Evolutionary conservation across 2,113 vertebrate genomes (phyloP).

Genomic region (Vulpes lagopus): DNA sequence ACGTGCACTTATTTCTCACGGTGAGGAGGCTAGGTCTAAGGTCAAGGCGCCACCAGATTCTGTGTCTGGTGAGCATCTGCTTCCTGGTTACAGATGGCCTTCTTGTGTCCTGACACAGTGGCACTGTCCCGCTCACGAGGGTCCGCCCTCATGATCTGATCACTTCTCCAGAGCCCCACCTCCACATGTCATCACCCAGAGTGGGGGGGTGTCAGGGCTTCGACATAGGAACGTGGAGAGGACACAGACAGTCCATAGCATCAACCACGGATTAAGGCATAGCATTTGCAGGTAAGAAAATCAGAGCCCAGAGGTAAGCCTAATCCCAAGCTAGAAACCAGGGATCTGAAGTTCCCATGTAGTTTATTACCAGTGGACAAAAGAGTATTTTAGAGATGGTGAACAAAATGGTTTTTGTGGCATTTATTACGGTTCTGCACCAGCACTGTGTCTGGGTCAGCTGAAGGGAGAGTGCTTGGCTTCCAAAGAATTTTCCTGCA

Average conservation of each 20-base stretch:
- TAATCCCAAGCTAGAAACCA: background rate
- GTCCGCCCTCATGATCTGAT: background rate
- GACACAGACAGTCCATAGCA: background rate
- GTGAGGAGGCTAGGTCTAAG: background rate
- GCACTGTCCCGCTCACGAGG: background rate
- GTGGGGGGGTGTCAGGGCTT: no score
- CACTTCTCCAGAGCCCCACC: no score
- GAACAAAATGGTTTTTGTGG: background rate
- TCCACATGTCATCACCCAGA: background rate
- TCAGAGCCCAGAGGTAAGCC: background rate
- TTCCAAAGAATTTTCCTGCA: conserved; percentile 8
- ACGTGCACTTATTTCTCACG: background rate
- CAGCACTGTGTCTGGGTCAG: background rate
- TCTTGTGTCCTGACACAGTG: fast-evolving
- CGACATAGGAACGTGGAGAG: background rate
- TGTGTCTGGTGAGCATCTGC: background rate
- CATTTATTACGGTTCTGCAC: background rate
- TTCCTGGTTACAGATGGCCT: background rate
- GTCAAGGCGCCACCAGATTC: background rate
- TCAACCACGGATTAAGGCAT: background rate
- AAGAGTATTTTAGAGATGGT: background rate
- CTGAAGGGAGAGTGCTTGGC: background rate
- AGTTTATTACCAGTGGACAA: background rate
- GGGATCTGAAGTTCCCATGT: background rate
- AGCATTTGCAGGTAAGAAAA: background rate